phyloP scores from a whole-genome alignment of 2,797 vertebrate species.

The Poecile montanus region DNA sequence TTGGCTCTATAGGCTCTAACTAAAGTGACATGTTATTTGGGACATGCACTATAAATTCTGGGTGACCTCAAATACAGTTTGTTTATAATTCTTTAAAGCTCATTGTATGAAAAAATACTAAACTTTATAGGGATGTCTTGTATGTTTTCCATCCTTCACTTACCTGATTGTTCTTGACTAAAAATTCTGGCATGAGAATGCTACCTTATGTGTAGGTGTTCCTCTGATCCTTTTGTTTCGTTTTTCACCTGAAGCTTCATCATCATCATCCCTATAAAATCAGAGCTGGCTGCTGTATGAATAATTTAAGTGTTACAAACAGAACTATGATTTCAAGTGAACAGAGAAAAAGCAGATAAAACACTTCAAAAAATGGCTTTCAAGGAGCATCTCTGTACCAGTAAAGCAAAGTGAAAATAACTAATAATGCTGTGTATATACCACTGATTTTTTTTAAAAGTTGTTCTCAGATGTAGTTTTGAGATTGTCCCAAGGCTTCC shows the following conservation, averaged over 20 bases:
- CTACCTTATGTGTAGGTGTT: neutral
- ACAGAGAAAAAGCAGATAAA: constrained; percentile 10
- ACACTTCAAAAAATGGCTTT: neutral
- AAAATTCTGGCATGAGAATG: neutral
- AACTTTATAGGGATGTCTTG: neutral
- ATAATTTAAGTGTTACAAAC: constrained; percentile 37
- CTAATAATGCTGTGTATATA: neutral
- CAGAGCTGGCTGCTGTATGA: neutral
- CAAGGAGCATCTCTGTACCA: neutral
- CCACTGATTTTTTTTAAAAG: neutral
- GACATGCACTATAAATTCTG: neutral
- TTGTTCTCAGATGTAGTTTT: neutral
- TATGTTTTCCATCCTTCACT: neutral
- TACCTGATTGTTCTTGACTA: neutral
- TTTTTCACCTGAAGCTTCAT: constrained; percentile 16
- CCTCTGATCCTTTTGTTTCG: constrained; percentile 8
- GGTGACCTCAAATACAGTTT: neutral
- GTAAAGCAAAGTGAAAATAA: neutral
- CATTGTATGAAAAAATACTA: neutral
- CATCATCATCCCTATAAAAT: constrained; percentile 16
- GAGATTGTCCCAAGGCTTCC: constrained; percentile 10
- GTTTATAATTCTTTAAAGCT: neutral
- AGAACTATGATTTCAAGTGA: constrained; percentile 7
- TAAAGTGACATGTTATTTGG: neutral
- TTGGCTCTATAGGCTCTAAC: neutral